These are phyloP conservation scores for Actinia tenebrosa DNA, from an alignment of 64 coral and sea anemone species.

Conservation along the genomic window DNA sequence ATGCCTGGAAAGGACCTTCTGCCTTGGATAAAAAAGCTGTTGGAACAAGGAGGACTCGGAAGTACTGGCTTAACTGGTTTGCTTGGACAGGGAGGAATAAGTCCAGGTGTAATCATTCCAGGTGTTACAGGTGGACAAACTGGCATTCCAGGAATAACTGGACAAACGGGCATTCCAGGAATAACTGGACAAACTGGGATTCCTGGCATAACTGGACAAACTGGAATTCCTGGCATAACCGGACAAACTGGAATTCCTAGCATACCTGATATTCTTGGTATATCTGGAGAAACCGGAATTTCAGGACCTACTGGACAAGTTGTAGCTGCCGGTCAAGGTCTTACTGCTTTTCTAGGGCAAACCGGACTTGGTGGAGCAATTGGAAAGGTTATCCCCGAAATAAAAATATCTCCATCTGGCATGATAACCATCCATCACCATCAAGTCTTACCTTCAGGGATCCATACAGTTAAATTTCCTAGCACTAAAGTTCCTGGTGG, in stretches of 20 bases:
- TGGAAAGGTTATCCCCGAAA: slow-evolving; percentile 14
- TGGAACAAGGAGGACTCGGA: background rate
- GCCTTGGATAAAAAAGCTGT: background rate
- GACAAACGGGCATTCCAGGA: background rate
- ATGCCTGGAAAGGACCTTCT: background rate
- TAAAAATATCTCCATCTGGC: slow-evolving; percentile 15
- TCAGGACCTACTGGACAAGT: background rate
- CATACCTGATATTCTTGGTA: background rate
- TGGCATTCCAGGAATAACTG: background rate
- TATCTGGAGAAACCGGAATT: background rate
- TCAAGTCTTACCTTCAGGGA: background rate
- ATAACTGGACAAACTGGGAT: background rate
- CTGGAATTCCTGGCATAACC: background rate
- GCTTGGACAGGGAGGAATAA: background rate
- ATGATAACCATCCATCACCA: slow-evolving; percentile 17
- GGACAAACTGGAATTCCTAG: background rate
- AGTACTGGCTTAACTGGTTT: background rate
- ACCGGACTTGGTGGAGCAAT: background rate
- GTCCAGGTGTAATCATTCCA: too few species aligned
- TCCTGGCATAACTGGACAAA: slow-evolving; percentile 8
- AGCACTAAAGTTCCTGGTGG: background rate
- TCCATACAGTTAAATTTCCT: background rate
- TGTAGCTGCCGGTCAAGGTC: background rate
- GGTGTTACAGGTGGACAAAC: background rate
- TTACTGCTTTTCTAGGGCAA: slow-evolving; percentile 5